Conservation (phyloP, 2,797 vertebrate species). For the Poeciliopsis presidionis region DNA sequence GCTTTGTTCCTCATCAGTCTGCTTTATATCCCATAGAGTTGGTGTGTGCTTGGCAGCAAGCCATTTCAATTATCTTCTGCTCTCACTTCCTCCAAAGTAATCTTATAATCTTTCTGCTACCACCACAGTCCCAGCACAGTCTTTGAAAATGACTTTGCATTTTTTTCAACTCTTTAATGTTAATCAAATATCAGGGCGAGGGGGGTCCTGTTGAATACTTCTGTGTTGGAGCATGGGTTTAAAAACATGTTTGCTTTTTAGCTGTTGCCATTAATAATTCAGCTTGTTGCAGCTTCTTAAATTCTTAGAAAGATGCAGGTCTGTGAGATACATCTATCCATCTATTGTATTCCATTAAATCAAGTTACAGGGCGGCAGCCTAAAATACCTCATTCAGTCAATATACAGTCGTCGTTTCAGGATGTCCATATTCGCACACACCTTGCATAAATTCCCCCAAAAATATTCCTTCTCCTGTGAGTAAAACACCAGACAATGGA, state of each 20-base stretch:
- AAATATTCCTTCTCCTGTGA: no score
- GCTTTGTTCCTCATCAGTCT: slow-evolving; percentile 43
- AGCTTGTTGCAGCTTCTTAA: not conserved
- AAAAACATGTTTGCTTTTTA: not conserved
- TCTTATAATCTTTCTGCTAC: slow-evolving; percentile 66
- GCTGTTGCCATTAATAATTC: not conserved
- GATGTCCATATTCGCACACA: no score
- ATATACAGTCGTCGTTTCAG: no score
- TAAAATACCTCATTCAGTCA: not conserved
- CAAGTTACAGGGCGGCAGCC: not conserved
- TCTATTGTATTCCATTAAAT: not conserved
- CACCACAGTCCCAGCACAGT: slow-evolving; percentile 48
- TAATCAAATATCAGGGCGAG: slow-evolving; percentile 50
- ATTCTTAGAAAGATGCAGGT: not conserved
- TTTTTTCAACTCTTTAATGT: slow-evolving; percentile 48
- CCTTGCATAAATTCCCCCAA: no score
- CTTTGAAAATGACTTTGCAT: slow-evolving; percentile 67
- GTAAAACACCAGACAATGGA: no score
- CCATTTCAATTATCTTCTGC: slow-evolving; percentile 73
- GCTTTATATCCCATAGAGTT: slow-evolving; percentile 31
- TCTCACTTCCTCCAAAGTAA: slow-evolving; percentile 65
- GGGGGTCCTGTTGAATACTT: slow-evolving; percentile 1
- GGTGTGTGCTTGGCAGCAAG: slow-evolving; percentile 53
- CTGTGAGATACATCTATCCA: not conserved
- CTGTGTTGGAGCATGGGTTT: slow-evolving; percentile 4